phyloP scores from a whole-genome alignment of 1,140 invertebrate genomes.

The Zaprionus vittiger region DNA sequence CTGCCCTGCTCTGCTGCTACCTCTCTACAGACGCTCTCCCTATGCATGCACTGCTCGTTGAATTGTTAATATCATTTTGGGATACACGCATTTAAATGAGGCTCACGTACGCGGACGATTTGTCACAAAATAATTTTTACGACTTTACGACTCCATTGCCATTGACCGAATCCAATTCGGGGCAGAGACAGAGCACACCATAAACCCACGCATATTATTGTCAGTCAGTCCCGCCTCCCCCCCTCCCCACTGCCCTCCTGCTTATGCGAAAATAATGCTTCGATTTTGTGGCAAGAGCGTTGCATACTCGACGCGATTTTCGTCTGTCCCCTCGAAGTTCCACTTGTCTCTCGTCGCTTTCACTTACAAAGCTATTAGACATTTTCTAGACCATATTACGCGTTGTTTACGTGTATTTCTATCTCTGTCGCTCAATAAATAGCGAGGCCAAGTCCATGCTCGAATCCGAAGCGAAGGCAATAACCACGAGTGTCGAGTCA shows the following conservation, averaged over 20 bases:
- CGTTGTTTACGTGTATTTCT: conserved; percentile 55
- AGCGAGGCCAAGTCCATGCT: conserved; percentile 28
- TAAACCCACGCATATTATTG: conserved; percentile 57
- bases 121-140: conserved; percentile 85
- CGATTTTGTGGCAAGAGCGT: conserved; percentile 60
- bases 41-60: conserved; percentile 52
- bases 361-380: conserved; percentile 31
- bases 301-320: conserved; percentile 47
- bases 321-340: neutral
- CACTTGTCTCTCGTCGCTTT: conserved; percentile 32
- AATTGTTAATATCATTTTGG: conserved; percentile 79
- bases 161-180: conserved; percentile 59
- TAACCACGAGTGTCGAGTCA: conserved; percentile 44
- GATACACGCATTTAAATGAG: conserved; percentile 82
- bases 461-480: neutral
- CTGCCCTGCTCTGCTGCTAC: no score
- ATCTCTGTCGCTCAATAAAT: conserved; percentile 44
- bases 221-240: conserved; percentile 6
- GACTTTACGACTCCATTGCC: conserved; percentile 81
- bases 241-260: neutral
- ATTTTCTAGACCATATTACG: conserved; percentile 7
- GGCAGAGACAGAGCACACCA: neutral
- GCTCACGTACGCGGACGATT: conserved; percentile 83
- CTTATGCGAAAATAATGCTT: conserved; percentile 50
- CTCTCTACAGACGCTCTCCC: conserved; percentile 7